Evolutionary conservation across 1,140 invertebrate genomes (phyloP).

Genomic region (Pogonus chalceus): DNA sequence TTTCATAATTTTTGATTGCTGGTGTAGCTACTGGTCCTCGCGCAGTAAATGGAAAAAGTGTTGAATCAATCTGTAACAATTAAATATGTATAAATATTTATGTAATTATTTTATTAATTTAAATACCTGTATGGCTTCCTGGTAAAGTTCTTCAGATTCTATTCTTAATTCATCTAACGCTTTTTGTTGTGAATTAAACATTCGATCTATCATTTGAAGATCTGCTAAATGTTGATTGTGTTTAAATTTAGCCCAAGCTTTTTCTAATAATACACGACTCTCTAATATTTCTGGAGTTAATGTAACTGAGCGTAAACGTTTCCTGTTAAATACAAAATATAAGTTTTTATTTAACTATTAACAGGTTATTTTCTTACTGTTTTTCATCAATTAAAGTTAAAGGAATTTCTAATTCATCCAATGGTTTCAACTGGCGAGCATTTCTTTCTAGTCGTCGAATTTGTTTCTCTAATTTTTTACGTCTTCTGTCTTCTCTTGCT

Average conservation of each 20-base stretch:
- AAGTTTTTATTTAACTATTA: slow-evolving; percentile 7
- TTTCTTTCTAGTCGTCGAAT: slow-evolving; percentile 69
- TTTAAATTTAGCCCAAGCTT: slow-evolving; percentile 65
- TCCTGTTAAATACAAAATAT: slow-evolving; percentile 34
- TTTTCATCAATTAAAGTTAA: slow-evolving; percentile 51
- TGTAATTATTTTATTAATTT: slow-evolving; percentile 5
- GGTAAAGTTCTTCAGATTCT: slow-evolving; percentile 73
- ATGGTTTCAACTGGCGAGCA: slow-evolving; percentile 67
- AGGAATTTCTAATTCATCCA: slow-evolving; percentile 68
- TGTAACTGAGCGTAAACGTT: slow-evolving; percentile 39
- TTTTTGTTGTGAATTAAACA: slow-evolving; percentile 56
- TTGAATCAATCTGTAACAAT: slow-evolving; percentile 53
- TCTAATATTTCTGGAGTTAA: slow-evolving; percentile 42
- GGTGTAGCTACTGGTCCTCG: slow-evolving; percentile 68
- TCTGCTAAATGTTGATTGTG: slow-evolving; percentile 48
- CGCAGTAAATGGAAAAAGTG: slow-evolving; percentile 51
- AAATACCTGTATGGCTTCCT: slow-evolving; percentile 65
- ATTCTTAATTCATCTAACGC: slow-evolving; percentile 65
- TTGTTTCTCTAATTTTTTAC: slow-evolving; percentile 71
- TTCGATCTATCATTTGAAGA: slow-evolving; percentile 53
- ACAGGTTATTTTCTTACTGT: slow-evolving; percentile 35
- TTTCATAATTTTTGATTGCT: slow-evolving; percentile 62
- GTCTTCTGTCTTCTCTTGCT: slow-evolving; percentile 66
- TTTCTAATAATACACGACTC: slow-evolving; percentile 45
- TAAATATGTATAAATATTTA: slow-evolving; percentile 1